Percentiles rank a stretch among this genome's conserved stretches.
Conservation (phyloP, 2,888 invertebrate species). For the Oscheius sp. region DNA sequence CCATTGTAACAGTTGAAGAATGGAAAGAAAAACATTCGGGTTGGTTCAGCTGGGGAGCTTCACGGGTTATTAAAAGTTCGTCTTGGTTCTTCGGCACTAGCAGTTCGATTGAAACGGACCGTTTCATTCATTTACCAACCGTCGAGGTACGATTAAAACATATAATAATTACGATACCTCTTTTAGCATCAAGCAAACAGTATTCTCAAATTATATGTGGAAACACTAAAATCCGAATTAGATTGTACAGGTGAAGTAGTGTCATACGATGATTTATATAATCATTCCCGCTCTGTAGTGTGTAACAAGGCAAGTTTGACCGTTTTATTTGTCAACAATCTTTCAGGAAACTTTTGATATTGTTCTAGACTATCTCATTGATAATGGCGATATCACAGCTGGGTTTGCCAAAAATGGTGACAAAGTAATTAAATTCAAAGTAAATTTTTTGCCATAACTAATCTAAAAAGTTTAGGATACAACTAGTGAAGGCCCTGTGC, state of each 20-base stretch:
- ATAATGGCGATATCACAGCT: slow-evolving; percentile 54
- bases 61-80: slow-evolving; percentile 44
- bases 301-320: slow-evolving; percentile 32
- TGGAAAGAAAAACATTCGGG: slow-evolving; percentile 55
- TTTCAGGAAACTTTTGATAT: slow-evolving; percentile 57
- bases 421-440: slow-evolving; percentile 69
- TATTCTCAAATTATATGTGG: slow-evolving; percentile 47
- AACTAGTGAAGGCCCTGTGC: slow-evolving; percentile 54
- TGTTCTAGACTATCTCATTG: slow-evolving; percentile 52
- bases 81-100: slow-evolving; percentile 52
- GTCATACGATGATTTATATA: slow-evolving; percentile 51
- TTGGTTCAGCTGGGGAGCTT: slow-evolving; percentile 58
- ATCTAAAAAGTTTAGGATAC: slow-evolving; percentile 27
- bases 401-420: slow-evolving; percentile 64
- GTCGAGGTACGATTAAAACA: slow-evolving; percentile 40
- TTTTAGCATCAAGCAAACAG: slow-evolving; percentile 47
- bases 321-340: too few species aligned
- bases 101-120: slow-evolving; percentile 27
- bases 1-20: slow-evolving; percentile 45
- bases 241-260: slow-evolving; percentile 60
- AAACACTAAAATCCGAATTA: slow-evolving; percentile 59
- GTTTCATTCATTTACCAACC: slow-evolving; percentile 53
- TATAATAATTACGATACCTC: background rate
- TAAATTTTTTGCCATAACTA: slow-evolving; percentile 22
- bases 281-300: slow-evolving; percentile 34